Evolutionary conservation across 2,797 vertebrate species (phyloP).

Genomic region (Atherinosoma microstoma): DNA sequence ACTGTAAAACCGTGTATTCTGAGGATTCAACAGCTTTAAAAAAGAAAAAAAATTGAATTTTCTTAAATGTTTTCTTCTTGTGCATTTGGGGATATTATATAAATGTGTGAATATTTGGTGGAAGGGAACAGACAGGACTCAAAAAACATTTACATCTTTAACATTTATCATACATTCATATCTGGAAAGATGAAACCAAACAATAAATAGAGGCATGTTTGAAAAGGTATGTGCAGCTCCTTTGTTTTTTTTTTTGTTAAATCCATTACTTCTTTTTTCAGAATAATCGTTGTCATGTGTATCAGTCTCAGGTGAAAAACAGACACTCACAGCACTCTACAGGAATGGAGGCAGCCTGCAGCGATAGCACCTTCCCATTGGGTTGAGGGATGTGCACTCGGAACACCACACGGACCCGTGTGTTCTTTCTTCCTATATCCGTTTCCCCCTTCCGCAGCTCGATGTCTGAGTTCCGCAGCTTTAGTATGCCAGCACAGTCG

Average conservation of each 20-base stretch:
- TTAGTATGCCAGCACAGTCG: constrained; percentile 98
- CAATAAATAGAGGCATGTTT: constrained; percentile 2
- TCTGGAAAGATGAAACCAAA: neutral
- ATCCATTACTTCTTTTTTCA: constrained; percentile 22
- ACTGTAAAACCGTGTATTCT: constrained; percentile 3
- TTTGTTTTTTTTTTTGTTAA: neutral
- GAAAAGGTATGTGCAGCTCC: constrained; percentile 14
- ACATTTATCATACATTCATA: no score
- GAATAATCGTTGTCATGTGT: constrained; percentile 35
- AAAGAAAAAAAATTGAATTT: neutral
- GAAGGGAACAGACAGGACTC: neutral
- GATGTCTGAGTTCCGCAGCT: constrained; percentile 98
- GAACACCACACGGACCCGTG: constrained; percentile 96
- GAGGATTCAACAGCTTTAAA: neutral
- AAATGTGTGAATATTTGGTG: neutral
- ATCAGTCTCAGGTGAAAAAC: constrained; percentile 10
- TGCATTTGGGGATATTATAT: neutral
- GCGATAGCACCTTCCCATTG: constrained; percentile 94
- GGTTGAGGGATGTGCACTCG: constrained; percentile 97
- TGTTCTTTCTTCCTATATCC: constrained; percentile 98
- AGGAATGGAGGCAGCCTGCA: constrained; percentile 96
- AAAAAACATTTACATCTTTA: neutral
- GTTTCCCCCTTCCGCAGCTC: constrained; percentile 99
- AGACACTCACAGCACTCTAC: constrained; percentile 97
- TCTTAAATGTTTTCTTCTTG: constrained; percentile 1